Evolutionary conservation across 2,888 invertebrate species (phyloP), one percentile per base, ranked within the genome.

Genomic region (Oeneis ivallda): DNA sequence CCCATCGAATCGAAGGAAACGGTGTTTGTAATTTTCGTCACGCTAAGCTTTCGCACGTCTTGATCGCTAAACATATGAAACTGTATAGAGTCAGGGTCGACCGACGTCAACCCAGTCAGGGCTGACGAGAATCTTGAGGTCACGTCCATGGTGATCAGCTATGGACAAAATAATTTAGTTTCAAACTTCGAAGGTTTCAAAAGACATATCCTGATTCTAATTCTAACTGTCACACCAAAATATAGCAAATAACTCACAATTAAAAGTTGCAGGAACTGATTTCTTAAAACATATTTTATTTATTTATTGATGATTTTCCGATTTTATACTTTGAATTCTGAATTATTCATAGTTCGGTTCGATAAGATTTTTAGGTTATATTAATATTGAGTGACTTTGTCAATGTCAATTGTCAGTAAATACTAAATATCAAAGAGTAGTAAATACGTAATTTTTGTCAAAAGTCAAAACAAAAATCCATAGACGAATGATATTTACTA

Each of bases 1-100:
- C 96, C 96, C 70, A 98, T 89, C 0, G 94, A 86, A 87, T 98
- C 97, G 78, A 98, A 96, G 13, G 96, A 94, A 49, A 95, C 83
- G 0, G 96, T 94, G 50, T 96, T 97, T 2, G 94, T 94, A 49
- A 99, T 93, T 87, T 97, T 96, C 0, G 94, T 93, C 0, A 97
- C 96, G 86, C 97, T 97, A 15, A 98, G 86, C 72, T 95, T 94
- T 75, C 92, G 93, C 11, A 98, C 93, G 77, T 98, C 97, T 60
- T 96, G 94, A 45, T 94, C 86, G 10, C 94, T 94, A 76, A 96
- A 97, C 71, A 96, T 89, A 0, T 95, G 92, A 80, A 98, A 98
- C 70, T 89, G 86, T 11, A 92, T 75, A n/a, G 82, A 85, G 17
- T 87, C 84, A 0, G 92, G 92, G 59, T 90, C 89, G 1, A 91